A percentile compares a stretch with the other conserved stretches of the same genome.
Conservation (phyloP, 2,797 vertebrate genomes). For the Arctocebus calabarensis region DNA sequence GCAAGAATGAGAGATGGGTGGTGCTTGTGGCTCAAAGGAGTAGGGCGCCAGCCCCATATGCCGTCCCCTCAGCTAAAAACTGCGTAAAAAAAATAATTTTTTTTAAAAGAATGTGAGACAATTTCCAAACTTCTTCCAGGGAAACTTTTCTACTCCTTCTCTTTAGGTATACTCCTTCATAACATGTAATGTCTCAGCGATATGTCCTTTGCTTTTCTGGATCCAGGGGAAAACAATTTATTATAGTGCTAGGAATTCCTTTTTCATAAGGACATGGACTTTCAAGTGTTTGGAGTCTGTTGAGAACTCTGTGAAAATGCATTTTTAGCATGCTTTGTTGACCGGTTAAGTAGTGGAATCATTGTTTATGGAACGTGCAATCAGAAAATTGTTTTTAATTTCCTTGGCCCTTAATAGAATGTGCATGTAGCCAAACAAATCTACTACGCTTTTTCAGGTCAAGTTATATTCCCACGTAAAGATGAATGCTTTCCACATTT, state of each 20-base stretch:
- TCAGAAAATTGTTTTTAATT: neutral
- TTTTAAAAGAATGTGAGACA: neutral
- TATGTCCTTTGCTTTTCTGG: neutral
- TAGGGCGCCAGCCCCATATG: too few species aligned
- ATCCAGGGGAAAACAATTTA: neutral
- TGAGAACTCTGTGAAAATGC: neutral
- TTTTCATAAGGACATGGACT: neutral
- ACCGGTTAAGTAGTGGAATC: neutral
- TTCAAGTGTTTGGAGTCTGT: neutral
- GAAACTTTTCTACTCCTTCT: neutral
- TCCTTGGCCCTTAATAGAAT: neutral
- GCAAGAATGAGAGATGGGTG: neutral
- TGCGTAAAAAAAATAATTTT: too few species aligned
- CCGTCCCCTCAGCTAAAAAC: too few species aligned
- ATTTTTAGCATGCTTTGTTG: neutral
- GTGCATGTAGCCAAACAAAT: fast-evolving
- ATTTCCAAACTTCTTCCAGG: fast-evolving
- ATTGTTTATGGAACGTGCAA: fast-evolving
- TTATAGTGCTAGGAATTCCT: fast-evolving
- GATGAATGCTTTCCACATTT: neutral
- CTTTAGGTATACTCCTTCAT: neutral
- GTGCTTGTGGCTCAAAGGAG: too few species aligned
- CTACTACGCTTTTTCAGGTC: neutral
- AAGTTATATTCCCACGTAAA: neutral
- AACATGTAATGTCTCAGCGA: neutral